Conservation (phyloP, 2,113 vertebrate genomes). For the Eudyptes chrysolophus region DNA sequence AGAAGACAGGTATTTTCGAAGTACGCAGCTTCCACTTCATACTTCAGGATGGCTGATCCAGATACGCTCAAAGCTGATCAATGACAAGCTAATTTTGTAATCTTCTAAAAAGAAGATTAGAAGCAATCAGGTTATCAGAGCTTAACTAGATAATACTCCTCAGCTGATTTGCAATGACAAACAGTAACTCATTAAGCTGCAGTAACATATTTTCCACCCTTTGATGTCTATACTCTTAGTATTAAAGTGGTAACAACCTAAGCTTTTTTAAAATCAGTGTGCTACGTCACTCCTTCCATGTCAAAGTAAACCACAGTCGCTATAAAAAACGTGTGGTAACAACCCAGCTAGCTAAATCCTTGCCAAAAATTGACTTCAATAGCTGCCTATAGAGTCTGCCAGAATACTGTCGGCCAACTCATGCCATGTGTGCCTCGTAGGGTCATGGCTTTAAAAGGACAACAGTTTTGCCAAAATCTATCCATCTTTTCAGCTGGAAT, state of each 20-base stretch:
- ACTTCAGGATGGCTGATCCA: neutral
- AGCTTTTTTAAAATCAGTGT: neutral
- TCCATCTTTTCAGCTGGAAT: neutral
- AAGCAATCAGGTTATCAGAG: neutral
- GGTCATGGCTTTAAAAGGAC: slow-evolving; percentile 12
- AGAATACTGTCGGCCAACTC: neutral
- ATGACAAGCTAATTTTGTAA: neutral
- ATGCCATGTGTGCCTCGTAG: neutral
- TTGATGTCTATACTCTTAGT: neutral
- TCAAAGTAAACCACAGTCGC: slow-evolving; percentile 2
- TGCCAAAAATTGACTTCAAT: slow-evolving; percentile 30
- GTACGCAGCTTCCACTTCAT: neutral
- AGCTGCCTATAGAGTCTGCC: neutral
- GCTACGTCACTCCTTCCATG: neutral
- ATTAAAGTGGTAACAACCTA: neutral
- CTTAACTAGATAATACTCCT: neutral
- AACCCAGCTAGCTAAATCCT: neutral
- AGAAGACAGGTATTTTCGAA: neutral
- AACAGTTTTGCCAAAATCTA: slow-evolving; percentile 13
- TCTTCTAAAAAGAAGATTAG: neutral
- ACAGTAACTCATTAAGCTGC: neutral
- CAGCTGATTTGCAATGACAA: neutral
- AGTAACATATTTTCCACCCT: neutral
- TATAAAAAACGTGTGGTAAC: slow-evolving; percentile 2
- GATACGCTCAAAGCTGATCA: neutral